phyloP scores from a whole-genome alignment of 2,113 vertebrate species.

The Gnathonemus longibarbis region DNA sequence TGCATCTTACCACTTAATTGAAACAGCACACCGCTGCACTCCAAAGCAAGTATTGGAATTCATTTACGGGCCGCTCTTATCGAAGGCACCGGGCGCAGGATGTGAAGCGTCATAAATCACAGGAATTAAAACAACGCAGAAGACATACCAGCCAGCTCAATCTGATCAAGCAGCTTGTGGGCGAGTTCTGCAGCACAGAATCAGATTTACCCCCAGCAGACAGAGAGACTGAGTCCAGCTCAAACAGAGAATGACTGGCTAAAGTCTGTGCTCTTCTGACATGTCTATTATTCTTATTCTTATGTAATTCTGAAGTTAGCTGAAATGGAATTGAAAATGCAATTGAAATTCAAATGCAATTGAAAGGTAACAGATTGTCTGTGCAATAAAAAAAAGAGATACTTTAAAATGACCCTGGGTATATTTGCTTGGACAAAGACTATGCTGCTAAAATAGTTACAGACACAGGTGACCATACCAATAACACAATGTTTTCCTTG shows the following conservation, averaged over 20 bases:
- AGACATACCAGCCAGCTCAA: not conserved
- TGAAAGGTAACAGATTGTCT: not conserved
- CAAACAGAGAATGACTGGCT: not conserved
- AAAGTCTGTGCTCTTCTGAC: not conserved
- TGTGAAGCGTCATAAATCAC: not conserved
- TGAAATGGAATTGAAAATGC: not conserved
- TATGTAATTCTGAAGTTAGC: not conserved
- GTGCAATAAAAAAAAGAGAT: not conserved
- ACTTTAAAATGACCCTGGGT: not conserved
- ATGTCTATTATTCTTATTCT: not conserved
- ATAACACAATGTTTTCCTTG: not conserved
- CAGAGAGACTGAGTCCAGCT: not conserved
- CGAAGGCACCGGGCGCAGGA: not conserved
- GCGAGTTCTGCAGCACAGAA: not conserved
- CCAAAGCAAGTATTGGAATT: not conserved
- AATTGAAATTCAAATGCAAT: not conserved
- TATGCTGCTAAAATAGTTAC: not conserved
- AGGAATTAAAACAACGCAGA: not conserved
- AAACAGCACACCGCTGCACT: slow-evolving; percentile 1
- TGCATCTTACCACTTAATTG: not conserved
- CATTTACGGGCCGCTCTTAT: not conserved
- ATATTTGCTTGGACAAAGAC: not conserved
- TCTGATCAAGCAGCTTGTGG: not conserved
- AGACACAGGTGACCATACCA: not conserved
- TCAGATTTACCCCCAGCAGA: not conserved